Evolutionary conservation across 2,113 vertebrate species (phyloP), one percentile per base, ranked within the genome.

Genomic region (Poicephalus meyeri): DNA sequence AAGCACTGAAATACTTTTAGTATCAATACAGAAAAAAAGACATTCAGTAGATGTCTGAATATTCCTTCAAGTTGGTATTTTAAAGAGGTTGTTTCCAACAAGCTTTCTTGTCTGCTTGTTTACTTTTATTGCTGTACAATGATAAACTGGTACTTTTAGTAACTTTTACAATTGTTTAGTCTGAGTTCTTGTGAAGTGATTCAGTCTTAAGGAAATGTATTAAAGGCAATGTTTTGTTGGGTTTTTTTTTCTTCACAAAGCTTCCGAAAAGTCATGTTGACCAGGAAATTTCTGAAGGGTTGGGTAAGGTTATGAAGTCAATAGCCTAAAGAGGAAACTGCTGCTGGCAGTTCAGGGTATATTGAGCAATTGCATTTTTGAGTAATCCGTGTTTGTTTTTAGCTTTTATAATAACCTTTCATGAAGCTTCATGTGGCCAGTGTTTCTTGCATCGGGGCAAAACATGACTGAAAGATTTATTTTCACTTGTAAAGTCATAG

Each of bases 281-380:
- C 49, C 83, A 87, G 86, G 93, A 97, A 92, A 91, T 95, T 94
- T 92, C 73, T 91, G 76, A 63, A 93, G 79, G 46, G 76, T 91
- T 97, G 91, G 56, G 77, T 94, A 92, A 96, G 77, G 56, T 92
- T 95, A 91, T 86, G 83, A 96, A 96, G 88, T 93, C 88, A 96
- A 33, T 28, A 73, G 65, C 77, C 52, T 81, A 86, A 92, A 95
- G 83, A 95, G 86, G 91, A 96, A 96, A 93, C 90, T 81, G 80
- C 61, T 88, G 80, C 65, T 86, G 80, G 61, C 77, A 80, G n/a
- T 91, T 95, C 66, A 79, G 80, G 65, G n/a, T 71, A 76, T 86
- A 78, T 94, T 97, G 86, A 94, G 95, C 83, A 96, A 96, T 50
- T 89, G n/a, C 49, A 80, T 96, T 95, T 97, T 92, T 8, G 10